Base-by-base conservation (phyloP, 2,797 vertebrate species). In the Stomatorhinus walkeri region DNA sequence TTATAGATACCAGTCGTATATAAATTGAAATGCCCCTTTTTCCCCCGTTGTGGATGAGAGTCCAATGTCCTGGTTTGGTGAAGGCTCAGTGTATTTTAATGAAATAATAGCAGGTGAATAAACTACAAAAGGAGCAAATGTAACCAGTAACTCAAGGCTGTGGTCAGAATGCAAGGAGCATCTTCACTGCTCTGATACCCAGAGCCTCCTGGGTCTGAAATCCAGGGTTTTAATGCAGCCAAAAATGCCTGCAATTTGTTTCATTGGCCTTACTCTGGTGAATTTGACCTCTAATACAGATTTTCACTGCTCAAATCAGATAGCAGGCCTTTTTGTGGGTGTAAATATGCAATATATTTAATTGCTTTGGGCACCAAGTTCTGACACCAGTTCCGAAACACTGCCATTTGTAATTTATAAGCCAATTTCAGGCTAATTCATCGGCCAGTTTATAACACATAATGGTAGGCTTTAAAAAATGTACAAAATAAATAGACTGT, bases 271-370 rank as follows among this genome's bases (percentile, higher is more conserved):
- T 89, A 48, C n/a, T 68, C 83, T 3, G 43, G 48, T 61, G 49
- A 32, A 28, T 89, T 72, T 76, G 61, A 76, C 84, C 84, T 76
- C 59, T 52, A 9, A 54, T 56, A 14, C 84, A 86, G 88, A 86
- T 76, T 85, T 36, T 64, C 10, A 59, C 32, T 49, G 22, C n/a
- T 49, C 10, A 54, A 51, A 83, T 6, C 48, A 54, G 59, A 76
- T 86, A 89, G 40, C 36, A 85, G 54, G 76, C 1, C 32, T 54
- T 56, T 87, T 52, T 51, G 86, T 89, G 46, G 61, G 49, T 59
- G 22, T 87, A 81, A 76, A 59, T 81, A 51, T 36, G 68, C 36
- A 87, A 49, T 79, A 40, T n/a, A 10, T 54, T 89, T 87, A 24
- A 52, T 89, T 51, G 68, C 49, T 89, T 87, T 54, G 49, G 64